phyloP scores from a whole-genome alignment of 2,797 vertebrate genomes.

The Falco naumanni region DNA sequence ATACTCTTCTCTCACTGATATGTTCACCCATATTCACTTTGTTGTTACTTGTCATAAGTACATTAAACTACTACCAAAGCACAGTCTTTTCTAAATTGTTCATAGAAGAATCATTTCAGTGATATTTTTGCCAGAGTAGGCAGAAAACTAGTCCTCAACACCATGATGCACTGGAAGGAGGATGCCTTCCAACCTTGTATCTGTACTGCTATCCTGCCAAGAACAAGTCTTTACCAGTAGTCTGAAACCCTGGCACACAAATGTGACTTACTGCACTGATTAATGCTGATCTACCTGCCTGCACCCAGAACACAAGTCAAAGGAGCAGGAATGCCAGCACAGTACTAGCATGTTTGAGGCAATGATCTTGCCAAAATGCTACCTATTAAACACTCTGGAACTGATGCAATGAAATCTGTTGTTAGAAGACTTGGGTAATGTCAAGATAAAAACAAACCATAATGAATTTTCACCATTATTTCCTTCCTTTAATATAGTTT shows the following conservation, averaged over 20 bases:
- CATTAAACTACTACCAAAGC: background rate
- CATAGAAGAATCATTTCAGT: background rate
- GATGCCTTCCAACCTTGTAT: background rate
- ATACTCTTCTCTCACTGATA: background rate
- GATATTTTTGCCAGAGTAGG: background rate
- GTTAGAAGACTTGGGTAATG: background rate
- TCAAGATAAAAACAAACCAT: background rate
- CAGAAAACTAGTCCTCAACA: background rate
- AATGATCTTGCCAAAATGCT: background rate
- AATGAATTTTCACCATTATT: background rate
- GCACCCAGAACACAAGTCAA: background rate
- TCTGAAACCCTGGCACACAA: background rate
- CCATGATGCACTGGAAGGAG: background rate
- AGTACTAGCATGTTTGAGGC: background rate
- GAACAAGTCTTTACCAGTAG: background rate
- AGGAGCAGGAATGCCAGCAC: background rate
- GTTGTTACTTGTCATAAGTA: background rate
- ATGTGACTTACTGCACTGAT: background rate
- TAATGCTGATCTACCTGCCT: constrained; percentile 21
- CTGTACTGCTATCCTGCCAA: background rate
- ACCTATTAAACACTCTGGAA: constrained; percentile 15
- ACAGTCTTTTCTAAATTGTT: background rate
- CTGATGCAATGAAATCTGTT: background rate
- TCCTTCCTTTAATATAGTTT: background rate
- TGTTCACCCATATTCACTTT: background rate